Evolutionary conservation across 2,797 vertebrate species (phyloP).

Genomic region (Luscinia luscinia): DNA sequence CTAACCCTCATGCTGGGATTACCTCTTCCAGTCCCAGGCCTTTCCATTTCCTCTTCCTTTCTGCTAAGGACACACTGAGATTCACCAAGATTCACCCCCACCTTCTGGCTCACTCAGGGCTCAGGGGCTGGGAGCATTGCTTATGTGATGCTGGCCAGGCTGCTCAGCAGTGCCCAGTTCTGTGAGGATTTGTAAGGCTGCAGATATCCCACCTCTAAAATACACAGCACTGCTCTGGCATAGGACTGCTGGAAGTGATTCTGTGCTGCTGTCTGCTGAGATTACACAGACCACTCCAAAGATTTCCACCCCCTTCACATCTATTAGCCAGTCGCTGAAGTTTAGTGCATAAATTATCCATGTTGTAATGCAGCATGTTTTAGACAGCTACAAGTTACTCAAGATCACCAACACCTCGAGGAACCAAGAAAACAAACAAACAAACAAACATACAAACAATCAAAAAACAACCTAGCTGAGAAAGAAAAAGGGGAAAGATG

Average conservation of each 20-base stretch:
- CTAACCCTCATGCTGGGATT: background rate
- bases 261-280: background rate
- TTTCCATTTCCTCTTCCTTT: background rate
- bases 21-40: background rate
- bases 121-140: background rate
- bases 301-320: background rate
- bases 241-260: background rate
- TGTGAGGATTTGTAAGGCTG: background rate
- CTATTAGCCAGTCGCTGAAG: background rate
- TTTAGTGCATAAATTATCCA: background rate
- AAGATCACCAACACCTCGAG: background rate
- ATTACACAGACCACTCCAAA: background rate
- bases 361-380: background rate
- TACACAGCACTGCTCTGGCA: background rate
- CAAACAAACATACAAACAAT: background rate
- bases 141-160: background rate
- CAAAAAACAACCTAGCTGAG: background rate
- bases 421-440: background rate
- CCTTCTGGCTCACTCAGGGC: background rate
- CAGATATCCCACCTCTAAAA: background rate
- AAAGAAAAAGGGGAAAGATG: rapidly evolving
- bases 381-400: background rate
- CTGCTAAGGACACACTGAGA: background rate
- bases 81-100: background rate
- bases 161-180: background rate